Percentiles rank a stretch among this genome's conserved stretches.
Conservation (phyloP, 2,113 vertebrate genomes). For the Glareola pratincola region DNA sequence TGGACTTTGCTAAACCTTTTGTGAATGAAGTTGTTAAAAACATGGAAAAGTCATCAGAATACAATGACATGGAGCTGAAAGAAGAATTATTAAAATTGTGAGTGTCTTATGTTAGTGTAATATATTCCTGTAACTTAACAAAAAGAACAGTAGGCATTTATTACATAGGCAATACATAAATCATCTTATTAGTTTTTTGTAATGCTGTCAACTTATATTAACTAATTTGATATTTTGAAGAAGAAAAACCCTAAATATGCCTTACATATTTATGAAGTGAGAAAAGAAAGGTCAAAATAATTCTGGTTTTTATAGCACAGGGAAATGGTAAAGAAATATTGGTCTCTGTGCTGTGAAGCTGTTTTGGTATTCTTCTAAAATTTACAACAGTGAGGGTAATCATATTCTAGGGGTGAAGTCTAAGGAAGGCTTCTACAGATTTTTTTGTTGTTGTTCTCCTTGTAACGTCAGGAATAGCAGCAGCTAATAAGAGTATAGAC, state of each 20-base stretch:
- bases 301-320: neutral
- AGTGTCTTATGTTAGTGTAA: constrained; percentile 47
- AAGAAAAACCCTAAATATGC: neutral
- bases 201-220: neutral
- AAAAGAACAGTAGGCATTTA: neutral
- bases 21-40: constrained; percentile 76
- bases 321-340: neutral
- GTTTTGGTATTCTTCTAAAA: neutral
- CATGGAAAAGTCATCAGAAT: constrained; percentile 55
- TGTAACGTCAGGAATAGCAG: neutral
- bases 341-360: neutral
- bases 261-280: neutral
- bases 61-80: constrained; percentile 75
- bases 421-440: neutral
- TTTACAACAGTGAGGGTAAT: neutral
- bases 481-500: neutral
- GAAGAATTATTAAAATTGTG: constrained; percentile 90
- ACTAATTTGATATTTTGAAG: neutral
- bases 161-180: neutral
- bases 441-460: neutral
- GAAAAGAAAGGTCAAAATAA: neutral
- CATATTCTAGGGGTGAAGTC: neutral
- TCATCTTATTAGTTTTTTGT: neutral
- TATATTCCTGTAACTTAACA: neutral
- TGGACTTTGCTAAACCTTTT: constrained; percentile 82